phyloP scores from a whole-genome alignment of 2,113 vertebrate species.

The Bucco capensis region DNA sequence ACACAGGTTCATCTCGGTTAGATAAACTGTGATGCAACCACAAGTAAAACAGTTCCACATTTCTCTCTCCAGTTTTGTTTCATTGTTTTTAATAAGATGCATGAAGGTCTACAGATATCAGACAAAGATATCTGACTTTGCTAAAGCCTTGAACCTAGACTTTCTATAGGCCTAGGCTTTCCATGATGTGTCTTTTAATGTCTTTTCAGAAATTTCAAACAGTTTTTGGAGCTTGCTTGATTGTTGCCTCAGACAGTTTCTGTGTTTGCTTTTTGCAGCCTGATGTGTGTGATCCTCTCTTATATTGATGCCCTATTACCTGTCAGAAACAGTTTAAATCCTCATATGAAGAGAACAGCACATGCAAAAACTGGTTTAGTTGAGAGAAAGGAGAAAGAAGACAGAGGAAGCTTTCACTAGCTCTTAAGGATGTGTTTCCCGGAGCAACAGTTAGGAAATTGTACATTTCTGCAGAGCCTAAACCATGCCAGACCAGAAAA shows the following conservation, averaged over 20 bases:
- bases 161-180: background rate
- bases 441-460: background rate
- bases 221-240: background rate
- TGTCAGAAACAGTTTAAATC: background rate
- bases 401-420: background rate
- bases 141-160: background rate
- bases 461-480: background rate
- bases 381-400: background rate
- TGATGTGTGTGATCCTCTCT: background rate
- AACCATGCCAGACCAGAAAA: background rate
- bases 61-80: background rate
- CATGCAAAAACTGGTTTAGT: background rate
- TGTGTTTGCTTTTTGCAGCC: conserved; percentile 25
- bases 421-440: background rate
- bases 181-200: background rate
- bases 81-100: background rate
- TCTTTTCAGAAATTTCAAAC: background rate
- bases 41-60: background rate
- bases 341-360: background rate
- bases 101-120: background rate
- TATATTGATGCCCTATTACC: background rate
- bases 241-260: background rate
- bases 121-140: background rate
- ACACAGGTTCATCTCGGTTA: background rate
- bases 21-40: background rate